Conservation (phyloP, 2,797 vertebrate species). For the Falco naumanni region DNA sequence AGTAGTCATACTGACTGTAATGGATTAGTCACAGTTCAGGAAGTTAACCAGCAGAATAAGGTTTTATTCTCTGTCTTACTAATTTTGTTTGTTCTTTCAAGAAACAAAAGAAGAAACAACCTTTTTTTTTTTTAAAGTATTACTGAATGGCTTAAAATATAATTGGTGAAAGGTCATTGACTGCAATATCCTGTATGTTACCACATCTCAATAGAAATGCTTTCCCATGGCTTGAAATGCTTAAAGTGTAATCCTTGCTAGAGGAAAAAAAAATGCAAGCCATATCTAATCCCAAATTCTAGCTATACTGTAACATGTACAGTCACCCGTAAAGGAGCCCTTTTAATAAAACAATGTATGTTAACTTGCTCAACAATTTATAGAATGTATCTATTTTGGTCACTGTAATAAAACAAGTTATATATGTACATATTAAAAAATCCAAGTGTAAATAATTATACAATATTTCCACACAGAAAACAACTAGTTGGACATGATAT, state of each 20-base stretch:
- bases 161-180: not conserved
- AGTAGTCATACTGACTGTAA: not conserved
- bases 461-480: constrained; percentile 29
- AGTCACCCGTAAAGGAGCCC: constrained; percentile 71
- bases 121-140: not conserved
- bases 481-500: not conserved
- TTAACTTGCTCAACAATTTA: constrained; percentile 21
- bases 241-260: not conserved
- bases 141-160: not conserved
- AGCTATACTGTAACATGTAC: not conserved
- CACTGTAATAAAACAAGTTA: not conserved
- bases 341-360: constrained; percentile 58
- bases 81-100: not conserved
- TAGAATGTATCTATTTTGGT: not conserved
- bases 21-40: not conserved
- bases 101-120: not conserved
- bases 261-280: constrained; percentile 28
- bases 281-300: constrained; percentile 45
- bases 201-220: not conserved
- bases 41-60: not conserved
- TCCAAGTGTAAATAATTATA: constrained; percentile 36
- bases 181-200: not conserved
- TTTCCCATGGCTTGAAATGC: constrained; percentile 17
- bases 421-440: constrained; percentile 9
- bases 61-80: not conserved